Evolutionary conservation across 2,888 invertebrate species (phyloP).

Genomic region (Gryllus longicercus): DNA sequence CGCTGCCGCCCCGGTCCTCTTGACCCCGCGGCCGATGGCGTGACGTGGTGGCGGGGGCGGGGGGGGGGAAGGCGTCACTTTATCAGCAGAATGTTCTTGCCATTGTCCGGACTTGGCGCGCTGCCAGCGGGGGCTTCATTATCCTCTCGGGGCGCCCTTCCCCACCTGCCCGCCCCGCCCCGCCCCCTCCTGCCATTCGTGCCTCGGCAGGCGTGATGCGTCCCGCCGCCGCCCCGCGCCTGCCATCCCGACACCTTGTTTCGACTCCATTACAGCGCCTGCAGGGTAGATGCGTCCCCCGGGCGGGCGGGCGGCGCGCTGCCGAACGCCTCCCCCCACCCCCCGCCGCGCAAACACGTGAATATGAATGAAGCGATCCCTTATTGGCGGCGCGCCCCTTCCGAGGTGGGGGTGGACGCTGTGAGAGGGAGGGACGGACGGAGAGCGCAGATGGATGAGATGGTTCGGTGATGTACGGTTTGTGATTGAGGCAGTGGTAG

Average conservation of each 20-base stretch:
- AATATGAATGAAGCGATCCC: background rate
- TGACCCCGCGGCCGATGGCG: background rate
- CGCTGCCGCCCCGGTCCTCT: background rate
- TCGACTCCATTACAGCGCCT: background rate
- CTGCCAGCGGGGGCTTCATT: constrained; percentile 3
- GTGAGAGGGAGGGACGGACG: too few species aligned
- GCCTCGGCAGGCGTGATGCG: too few species aligned
- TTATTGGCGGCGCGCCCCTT: too few species aligned
- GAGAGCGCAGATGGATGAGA: too few species aligned
- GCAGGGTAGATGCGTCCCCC: background rate
- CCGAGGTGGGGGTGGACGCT: too few species aligned
- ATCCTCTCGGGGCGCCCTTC: background rate
- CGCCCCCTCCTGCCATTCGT: background rate
- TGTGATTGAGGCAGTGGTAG: too few species aligned
- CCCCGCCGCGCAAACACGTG: background rate
- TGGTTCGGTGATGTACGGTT: too few species aligned
- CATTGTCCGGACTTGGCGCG: background rate
- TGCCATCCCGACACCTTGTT: background rate
- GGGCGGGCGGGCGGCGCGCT: too few species aligned
- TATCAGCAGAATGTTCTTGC: constrained; percentile 17
- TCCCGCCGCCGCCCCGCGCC: background rate
- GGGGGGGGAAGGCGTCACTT: background rate
- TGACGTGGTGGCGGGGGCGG: background rate
- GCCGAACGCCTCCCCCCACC: too few species aligned
- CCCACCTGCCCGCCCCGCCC: background rate